These are phyloP conservation scores for Brevipalpus yothersi DNA, from an alignment of 1,140 invertebrate genomes.

Conservation along the genomic window DNA sequence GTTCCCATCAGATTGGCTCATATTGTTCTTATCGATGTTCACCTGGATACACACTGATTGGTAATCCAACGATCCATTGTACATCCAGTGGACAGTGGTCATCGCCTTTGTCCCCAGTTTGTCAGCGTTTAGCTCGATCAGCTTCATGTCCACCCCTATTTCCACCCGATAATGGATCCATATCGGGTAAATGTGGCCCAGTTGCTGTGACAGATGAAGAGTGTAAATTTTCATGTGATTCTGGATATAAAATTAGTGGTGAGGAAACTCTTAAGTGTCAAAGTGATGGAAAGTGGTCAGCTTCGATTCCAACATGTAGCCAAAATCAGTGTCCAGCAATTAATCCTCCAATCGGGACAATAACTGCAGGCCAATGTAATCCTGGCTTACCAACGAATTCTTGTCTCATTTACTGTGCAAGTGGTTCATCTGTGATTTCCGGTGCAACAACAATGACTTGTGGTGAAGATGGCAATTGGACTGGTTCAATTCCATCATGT, in stretches of 20 bases:
- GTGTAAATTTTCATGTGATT: constrained; percentile 7
- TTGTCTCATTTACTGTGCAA: constrained; percentile 6
- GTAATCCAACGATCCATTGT: background rate
- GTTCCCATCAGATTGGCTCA: background rate
- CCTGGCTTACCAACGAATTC: background rate
- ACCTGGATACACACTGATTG: background rate
- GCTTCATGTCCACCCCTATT: background rate
- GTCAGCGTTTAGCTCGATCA: background rate
- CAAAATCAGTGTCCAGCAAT: background rate
- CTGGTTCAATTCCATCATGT: constrained; percentile 1
- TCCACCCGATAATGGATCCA: background rate
- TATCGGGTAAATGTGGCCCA: background rate
- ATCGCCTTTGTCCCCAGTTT: constrained; percentile 3
- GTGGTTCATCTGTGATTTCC: constrained; percentile 1
- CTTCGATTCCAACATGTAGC: constrained; percentile 1
- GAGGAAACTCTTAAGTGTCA: constrained; percentile 2
- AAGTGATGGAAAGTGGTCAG: constrained; percentile 4
- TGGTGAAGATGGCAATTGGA: constrained; percentile 4
- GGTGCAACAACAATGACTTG: constrained; percentile 4
- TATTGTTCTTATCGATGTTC: background rate
- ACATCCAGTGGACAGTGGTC: constrained; percentile 2
- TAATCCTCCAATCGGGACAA: background rate
- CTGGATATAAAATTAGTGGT: background rate
- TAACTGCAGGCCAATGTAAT: background rate
- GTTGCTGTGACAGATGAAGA: background rate